Base-by-base conservation (phyloP, 2,888 invertebrate genomes). In the Linnaemya tessellans region DNA sequence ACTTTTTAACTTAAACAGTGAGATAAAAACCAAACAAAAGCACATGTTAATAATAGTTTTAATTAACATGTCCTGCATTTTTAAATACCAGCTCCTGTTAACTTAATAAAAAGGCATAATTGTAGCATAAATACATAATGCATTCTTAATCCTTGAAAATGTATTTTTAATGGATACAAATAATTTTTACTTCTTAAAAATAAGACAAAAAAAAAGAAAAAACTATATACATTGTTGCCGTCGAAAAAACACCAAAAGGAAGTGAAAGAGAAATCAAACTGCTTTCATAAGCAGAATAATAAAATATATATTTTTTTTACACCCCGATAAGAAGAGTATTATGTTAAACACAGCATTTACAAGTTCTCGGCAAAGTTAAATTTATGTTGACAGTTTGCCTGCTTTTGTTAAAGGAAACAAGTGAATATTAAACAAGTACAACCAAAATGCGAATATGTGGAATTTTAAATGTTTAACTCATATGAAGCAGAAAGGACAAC, bases 241-340 rank as follows among this genome's bases (percentile, higher is more conserved):
- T n/a, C n/a, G n/a, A n/a, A n/a, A n/a, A n/a, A n/a, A n/a, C n/a
- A n/a, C n/a, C n/a, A 51, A 20, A 38, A 49, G n/a, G 18, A 11
- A 43, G 15, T 11, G 11, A 46, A 22, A 74, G 67, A 71, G 51
- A 70, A 58, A 20, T 68, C 3, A 83, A 74, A 51, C 38, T 64
- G 73, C 73, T 79, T 73, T 84, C 74, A 84, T 49, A 84, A 84
- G 79, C 78, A 74, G 73, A 84, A 84, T 79, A 74, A 62, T 79
- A 62, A 20, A 74, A 38, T 10, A 38, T n/a, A n/a, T n/a, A n/a
- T n/a, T n/a, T n/a, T n/a, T n/a, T n/a, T n/a, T n/a, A n/a, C n/a
- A n/a, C n/a, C n/a, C n/a, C 8, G 38, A 3, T 38, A 10, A 10
- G 1, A 38, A 38, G 38, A 38, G 38, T 71, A 62, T 79, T 84